Evolutionary conservation across 2,113 vertebrate genomes (phyloP), one percentile per base, ranked within the genome.

Genomic region (Bostrychus sinensis): DNA sequence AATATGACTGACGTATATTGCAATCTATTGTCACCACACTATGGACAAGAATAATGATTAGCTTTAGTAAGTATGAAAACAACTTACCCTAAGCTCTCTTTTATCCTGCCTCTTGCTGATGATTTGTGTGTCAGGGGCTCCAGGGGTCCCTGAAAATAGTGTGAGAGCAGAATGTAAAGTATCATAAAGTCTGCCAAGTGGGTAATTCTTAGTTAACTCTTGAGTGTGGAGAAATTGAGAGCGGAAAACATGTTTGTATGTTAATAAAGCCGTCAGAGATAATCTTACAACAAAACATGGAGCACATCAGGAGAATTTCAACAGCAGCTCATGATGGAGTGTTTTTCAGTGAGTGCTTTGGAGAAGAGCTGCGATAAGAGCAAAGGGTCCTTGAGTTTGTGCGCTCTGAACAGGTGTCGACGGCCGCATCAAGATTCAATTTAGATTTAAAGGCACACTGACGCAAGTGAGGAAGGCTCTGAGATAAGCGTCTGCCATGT

Each of bases 381-480:
- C 51, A 54, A 42, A 45, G 43, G 16, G 53, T 45, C 22, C 39
- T 56, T 62, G 45, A 62, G 59, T 23, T n/a, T 28, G 23, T 42
- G 16, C 32, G 26, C 16, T 34, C 13, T 43, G 26, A 63, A 53
- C 61, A 63, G 61, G 61, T 63, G 17, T 56, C 55, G 34, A 20
- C 16, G 28, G 4, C 39, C 45, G 58, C 7, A 14, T 11, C 7
- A 11, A 66, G 63, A 66, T 56, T 66, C 63, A 66, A 66, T 66
- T 66, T 66, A 56, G 53, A 66, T 56, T 34, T 66, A 56, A 36
- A 38, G 41, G 30, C 30, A 13, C 11, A 39, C 16, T 20, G 46
- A 41, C 14, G 13, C 46, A 63, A 13, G n/a, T 53, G 61, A 8
- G 50, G 61, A 51, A 37, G 12, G 23, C 36, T 19, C 13, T 20